Evolutionary conservation across 1,140 invertebrate genomes (phyloP), one percentile per base, ranked within the genome.

Genomic region (Cotesia typhae): DNA sequence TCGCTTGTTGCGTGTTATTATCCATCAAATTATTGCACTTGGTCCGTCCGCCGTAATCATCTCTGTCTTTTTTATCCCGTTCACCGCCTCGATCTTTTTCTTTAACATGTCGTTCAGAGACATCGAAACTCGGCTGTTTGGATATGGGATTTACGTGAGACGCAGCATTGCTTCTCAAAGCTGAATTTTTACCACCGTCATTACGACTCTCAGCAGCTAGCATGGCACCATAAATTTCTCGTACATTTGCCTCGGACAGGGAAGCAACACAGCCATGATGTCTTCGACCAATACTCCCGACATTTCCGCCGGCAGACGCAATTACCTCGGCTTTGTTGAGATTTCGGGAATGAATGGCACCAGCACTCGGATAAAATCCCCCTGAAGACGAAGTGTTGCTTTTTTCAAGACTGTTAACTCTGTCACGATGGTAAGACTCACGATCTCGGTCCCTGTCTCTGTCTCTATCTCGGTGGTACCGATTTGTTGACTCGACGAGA

Each of bases 111-210:
- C 65, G 74, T 65, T 80, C 78, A 37, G 67, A 79, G 37, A 83
- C 85, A 28, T 89, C 88, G 17, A 88, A 77, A 78, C 86, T 88
- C 74, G 84, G 83, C 74, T 88, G 88, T 71, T 88, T 88, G 10
- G 84, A 76, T 2, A 86, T 73, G 41, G 41, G 4, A 76, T 79
- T 80, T 20, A 73, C 71, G 5, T 79, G 60, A 12, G 79, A 51
- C 3, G 41, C 6, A 10, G 75, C 60, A 6, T 74, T 76, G 20
- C 74, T 77, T 74, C 79, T 76, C 0, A 47, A 9, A 9, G 77
- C 73, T 2, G 83, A 71, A 66, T 76, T 82, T 52, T 83, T 85
- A 4, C 82, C 78, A 7, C 85, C 84, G 5, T 75, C 79, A 36
- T 80, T 77, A 5, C 84, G 41, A 47, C 41, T 47, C 10, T 47